Evolutionary conservation across 2,797 vertebrate species (phyloP), one percentile per base, ranked within the genome.

Genomic region (Brachyrhaphis roseni): DNA sequence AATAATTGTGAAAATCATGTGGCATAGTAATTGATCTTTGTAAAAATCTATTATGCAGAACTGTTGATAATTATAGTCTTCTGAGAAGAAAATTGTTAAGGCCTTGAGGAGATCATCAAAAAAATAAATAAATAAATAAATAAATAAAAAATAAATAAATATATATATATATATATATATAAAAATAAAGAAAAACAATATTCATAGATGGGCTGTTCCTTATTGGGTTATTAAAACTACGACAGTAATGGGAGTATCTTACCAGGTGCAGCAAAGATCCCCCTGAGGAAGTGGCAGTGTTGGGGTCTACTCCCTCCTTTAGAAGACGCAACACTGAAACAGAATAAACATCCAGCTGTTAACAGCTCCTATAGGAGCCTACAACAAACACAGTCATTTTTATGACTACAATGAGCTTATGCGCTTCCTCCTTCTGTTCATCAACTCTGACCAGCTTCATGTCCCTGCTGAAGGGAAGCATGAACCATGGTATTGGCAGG

Each of bases 221-320:
- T 46, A 45, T 26, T 71, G 2, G 13, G 34, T 16, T 34, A 34
- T 46, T 45, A 57, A n/a, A 41, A 53, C 3, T 28, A 70, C 4
- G 28, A 34, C 11, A 23, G 3, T 6, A 64, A 8, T 18, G 11
- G 20, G 13, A 43, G 8, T 23, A 46, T 94, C 96, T 97, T 95
- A 99, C 98, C 97, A 99, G 93, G 90, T 99, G 98, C 41, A 99
- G 96, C 88, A 99, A 92, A 47, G 97, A 97, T 77, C 97, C 97
- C 90, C 97, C 97, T 16, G 97, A 98, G 53, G 96, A 95, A 81
- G 94, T 88, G 1, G 89, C 78, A 5, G 89, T 91, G 74, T 96
- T 97, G 81, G 93, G 96, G 83, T 98, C 96, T 0, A 94, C 95
- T 84, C 97, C 97, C 76, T 98, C 97, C 91, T 98, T 97, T 89